phyloP scores from a whole-genome alignment of 2,113 vertebrate species.

The Hippopotamus amphibius region DNA sequence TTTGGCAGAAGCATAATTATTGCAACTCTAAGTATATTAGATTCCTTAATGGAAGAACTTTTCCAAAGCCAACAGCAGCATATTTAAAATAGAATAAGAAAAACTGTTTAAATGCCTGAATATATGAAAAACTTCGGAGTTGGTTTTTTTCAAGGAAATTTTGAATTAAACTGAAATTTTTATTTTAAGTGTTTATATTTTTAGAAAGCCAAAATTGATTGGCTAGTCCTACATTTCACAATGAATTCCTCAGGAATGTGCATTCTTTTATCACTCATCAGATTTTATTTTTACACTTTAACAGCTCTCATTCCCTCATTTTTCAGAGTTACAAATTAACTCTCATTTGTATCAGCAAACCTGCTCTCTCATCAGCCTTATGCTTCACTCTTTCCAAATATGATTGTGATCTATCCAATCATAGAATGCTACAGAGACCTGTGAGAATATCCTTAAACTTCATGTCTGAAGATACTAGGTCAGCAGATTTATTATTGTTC shows the following conservation, averaged over 20 bases:
- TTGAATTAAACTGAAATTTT: background rate
- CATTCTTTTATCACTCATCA: background rate
- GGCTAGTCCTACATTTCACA: background rate
- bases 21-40: background rate
- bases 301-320: background rate
- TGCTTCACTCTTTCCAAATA: background rate
- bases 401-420: background rate
- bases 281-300: background rate
- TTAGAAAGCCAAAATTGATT: constrained; percentile 11
- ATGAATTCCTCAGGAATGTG: background rate
- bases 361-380: background rate
- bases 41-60: background rate
- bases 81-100: background rate
- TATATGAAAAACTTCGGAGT: background rate
- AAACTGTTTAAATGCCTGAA: background rate
- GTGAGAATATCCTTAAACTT: background rate
- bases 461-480: background rate
- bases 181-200: constrained; percentile 15
- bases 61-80: background rate
- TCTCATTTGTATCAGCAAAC: background rate
- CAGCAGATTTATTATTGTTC: background rate
- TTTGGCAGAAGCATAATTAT: background rate
- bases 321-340: constrained; percentile 7
- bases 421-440: background rate
- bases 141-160: background rate